Evolutionary conservation across 2,797 vertebrate species (phyloP).

Genomic region (Gorsachius magnificus): DNA sequence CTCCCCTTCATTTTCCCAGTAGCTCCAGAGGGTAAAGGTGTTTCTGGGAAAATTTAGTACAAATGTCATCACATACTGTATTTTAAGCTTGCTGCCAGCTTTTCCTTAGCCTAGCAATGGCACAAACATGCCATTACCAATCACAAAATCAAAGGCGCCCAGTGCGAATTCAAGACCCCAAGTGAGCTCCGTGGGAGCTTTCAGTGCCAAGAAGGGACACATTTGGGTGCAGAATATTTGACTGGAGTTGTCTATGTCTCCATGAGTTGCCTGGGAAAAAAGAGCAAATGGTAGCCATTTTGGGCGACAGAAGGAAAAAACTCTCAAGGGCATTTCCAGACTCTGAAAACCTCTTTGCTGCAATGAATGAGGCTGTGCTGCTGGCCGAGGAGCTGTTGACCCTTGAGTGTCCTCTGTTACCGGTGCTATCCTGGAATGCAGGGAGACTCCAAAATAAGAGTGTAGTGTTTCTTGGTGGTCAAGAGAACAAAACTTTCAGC

Average conservation of each 20-base stretch:
- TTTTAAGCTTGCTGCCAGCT: background rate
- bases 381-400: slow-evolving; percentile 54
- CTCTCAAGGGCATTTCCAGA: slow-evolving; percentile 27
- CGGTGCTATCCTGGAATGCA: slow-evolving; percentile 60
- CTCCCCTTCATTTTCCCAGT: background rate
- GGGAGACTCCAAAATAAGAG: slow-evolving; percentile 57
- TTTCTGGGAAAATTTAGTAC: background rate
- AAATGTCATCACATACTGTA: background rate
- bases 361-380: slow-evolving; percentile 31
- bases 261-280: background rate
- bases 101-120: background rate
- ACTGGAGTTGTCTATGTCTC: background rate
- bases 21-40: background rate
- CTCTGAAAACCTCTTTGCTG: slow-evolving; percentile 16
- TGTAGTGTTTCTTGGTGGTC: slow-evolving; percentile 58
- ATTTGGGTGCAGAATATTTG: background rate
- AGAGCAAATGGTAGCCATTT: background rate
- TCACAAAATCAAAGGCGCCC: background rate
- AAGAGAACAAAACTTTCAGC: slow-evolving; percentile 62
- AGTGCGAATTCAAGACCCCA: background rate
- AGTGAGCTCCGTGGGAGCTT: background rate
- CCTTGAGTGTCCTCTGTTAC: slow-evolving; percentile 48
- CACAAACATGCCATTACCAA: background rate
- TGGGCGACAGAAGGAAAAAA: background rate
- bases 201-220: background rate